A percentile compares a stretch with the other conserved stretches of the same genome.
phyloP scores from a whole-genome alignment of 2,797 vertebrate genomes.

The Adelosebastes latens region DNA sequence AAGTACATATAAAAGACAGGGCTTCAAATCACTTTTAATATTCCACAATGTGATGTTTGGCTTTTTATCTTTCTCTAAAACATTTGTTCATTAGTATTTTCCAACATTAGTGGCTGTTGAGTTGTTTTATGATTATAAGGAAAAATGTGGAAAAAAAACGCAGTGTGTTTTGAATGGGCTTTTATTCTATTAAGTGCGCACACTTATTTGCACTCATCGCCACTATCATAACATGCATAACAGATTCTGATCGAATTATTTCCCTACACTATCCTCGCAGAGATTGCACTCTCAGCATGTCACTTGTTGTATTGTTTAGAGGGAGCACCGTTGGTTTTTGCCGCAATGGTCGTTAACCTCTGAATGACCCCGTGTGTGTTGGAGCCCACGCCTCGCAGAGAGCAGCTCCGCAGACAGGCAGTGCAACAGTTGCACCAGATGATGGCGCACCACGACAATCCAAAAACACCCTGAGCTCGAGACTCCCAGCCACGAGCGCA shows the following conservation, averaged over 20 bases:
- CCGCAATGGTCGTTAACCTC: conserved; percentile 96
- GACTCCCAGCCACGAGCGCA: conserved; percentile 67
- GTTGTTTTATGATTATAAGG: conserved; percentile 20
- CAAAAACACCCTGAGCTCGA: conserved; percentile 73
- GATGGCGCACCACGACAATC: conserved; percentile 92
- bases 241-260: conserved; percentile 64
- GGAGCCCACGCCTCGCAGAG: conserved; percentile 73
- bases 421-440: conserved; percentile 82
- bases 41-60: conserved; percentile 20
- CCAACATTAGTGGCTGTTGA: conserved; percentile 9
- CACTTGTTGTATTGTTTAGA: conserved; percentile 78
- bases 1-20: not conserved
- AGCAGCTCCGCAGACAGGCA: conserved; percentile 70
- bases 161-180: conserved; percentile 32
- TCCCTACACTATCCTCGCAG: conserved; percentile 34
- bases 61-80: conserved; percentile 30
- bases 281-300: conserved; percentile 73
- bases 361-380: conserved; percentile 86
- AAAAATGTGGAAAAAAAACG: not conserved
- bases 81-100: conserved; percentile 30
- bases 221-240: conserved; percentile 54
- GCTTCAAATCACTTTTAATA: conserved; percentile 8
- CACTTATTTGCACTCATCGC: conserved; percentile 53
- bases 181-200: conserved; percentile 66
- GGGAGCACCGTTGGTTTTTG: conserved; percentile 81